Evolutionary conservation across 2,113 vertebrate species (phyloP).

Genomic region (Chloropsis hardwickii): DNA sequence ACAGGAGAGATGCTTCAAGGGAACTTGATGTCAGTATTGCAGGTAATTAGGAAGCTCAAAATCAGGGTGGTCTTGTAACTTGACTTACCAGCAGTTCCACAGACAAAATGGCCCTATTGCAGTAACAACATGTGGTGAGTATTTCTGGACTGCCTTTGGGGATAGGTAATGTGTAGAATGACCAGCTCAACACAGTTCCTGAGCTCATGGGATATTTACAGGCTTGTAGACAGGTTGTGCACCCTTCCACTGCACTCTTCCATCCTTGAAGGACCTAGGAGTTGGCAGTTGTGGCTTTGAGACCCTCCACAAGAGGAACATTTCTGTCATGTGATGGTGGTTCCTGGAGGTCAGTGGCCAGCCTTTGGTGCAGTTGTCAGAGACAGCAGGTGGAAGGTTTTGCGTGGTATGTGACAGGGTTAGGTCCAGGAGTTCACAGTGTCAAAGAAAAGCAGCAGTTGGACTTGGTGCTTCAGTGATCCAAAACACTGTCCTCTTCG

Average conservation of each 20-base stretch:
- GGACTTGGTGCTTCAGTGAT: background rate
- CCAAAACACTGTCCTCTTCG: background rate
- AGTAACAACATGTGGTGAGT: background rate
- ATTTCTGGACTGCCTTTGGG: background rate
- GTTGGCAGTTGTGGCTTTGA: background rate
- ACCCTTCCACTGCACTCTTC: background rate
- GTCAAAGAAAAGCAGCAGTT: background rate
- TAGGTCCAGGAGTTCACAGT: background rate
- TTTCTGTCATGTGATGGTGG: background rate
- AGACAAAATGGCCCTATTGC: background rate
- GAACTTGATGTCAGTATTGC: background rate
- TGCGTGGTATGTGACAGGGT: background rate
- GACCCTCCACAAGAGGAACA: background rate
- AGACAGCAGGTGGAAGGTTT: background rate
- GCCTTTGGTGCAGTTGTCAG: background rate
- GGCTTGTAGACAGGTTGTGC: background rate
- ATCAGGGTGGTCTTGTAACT: background rate
- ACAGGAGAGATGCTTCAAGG: background rate
- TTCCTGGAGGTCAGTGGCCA: background rate
- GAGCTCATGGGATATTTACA: background rate
- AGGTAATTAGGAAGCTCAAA: background rate
- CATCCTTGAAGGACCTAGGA: background rate
- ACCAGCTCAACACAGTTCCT: background rate
- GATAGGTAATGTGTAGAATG: background rate
- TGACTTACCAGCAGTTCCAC: background rate